Conservation (phyloP, 2,888 invertebrate species). For the Suillia variegata region DNA sequence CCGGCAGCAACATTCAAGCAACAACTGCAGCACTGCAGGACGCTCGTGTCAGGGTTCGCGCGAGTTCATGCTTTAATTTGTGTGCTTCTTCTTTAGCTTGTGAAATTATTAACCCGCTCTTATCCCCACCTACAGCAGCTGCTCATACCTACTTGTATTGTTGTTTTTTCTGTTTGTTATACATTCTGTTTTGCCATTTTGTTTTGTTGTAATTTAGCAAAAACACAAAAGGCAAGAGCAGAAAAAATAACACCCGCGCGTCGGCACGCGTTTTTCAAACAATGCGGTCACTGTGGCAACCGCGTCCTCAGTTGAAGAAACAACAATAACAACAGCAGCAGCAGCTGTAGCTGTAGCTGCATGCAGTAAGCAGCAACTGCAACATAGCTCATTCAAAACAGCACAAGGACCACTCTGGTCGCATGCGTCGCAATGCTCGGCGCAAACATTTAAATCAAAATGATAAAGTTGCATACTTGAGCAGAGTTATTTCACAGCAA, state of each 20-base stretch:
- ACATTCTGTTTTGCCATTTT: not conserved
- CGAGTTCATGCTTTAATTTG: not conserved
- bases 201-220: not conserved
- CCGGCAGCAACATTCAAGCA: no score
- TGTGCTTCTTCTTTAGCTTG: not conserved
- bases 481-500: slow-evolving; percentile 45
- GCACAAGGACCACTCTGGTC: not conserved
- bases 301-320: not conserved
- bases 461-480: slow-evolving; percentile 59
- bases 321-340: slow-evolving; percentile 1
- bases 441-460: slow-evolving; percentile 55
- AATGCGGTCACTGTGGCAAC: slow-evolving; percentile 4
- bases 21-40: no score
- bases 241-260: not conserved
- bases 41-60: no score
- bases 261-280: not conserved
- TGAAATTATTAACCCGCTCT: not conserved
- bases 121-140: no score
- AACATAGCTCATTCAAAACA: not conserved
- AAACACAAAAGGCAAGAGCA: not conserved
- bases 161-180: not conserved
- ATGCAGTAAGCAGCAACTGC: slow-evolving; percentile 14
- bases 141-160: no score
- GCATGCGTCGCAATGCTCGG: not conserved
- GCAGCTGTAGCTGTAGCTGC: not conserved